Percentiles rank a stretch among this genome's conserved stretches.
Conservation (phyloP, 2,888 invertebrate genomes). For the Euspilapteryx auroguttella region DNA sequence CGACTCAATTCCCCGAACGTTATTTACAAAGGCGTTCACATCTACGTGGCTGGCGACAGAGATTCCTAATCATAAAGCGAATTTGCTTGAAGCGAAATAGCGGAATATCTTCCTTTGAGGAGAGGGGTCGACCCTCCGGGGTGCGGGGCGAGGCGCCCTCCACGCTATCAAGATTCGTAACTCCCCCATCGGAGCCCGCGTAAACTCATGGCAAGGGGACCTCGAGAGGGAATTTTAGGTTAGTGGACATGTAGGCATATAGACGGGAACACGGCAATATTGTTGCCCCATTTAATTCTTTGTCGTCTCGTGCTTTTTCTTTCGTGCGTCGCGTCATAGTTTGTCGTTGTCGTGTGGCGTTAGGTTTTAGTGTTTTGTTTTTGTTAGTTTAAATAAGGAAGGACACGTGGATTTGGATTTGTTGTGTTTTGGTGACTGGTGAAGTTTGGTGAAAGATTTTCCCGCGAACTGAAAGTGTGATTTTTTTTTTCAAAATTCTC, state of each 20-base stretch:
- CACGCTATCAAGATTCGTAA: constrained; percentile 36
- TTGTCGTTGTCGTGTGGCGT: constrained; percentile 38
- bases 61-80: constrained; percentile 19
- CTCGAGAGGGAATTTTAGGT: constrained; percentile 51
- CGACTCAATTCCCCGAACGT: no score
- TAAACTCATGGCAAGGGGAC: constrained; percentile 20
- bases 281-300: constrained; percentile 60
- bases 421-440: no score
- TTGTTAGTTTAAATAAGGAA: no score
- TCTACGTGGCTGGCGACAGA: background rate
- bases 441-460: no score
- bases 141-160: constrained; percentile 3
- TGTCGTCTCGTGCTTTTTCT: constrained; percentile 58
- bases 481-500: no score
- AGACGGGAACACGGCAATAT: constrained; percentile 60
- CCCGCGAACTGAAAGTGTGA: no score
- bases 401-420: no score
- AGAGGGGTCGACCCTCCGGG: constrained; percentile 4
- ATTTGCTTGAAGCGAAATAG: constrained; percentile 48
- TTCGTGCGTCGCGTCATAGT: constrained; percentile 55
- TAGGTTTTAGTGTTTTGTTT: background rate
- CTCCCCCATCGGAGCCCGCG: constrained; percentile 29
- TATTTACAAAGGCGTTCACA: background rate
- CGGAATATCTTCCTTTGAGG: constrained; percentile 26
- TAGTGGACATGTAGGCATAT: constrained; percentile 64